These are phyloP conservation scores for Takifugu rubripes DNA, from an alignment of 2,797 vertebrate genomes.

Conservation along the genomic window DNA sequence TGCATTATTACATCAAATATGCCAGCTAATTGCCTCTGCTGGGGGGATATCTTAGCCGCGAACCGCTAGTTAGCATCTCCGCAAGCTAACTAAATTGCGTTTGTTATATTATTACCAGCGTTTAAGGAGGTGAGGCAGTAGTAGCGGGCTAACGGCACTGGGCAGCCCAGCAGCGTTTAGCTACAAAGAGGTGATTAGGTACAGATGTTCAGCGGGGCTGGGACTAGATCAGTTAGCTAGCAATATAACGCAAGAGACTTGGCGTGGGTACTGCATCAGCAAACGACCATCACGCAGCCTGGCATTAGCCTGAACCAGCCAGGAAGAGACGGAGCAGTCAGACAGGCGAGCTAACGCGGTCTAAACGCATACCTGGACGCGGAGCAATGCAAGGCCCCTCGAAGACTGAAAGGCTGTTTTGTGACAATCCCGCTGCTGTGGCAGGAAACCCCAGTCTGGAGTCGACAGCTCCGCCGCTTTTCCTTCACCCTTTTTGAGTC, in stretches of 20 bases:
- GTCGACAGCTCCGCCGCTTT: constrained; percentile 74
- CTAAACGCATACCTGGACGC: constrained; percentile 68
- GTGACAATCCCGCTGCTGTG: constrained; percentile 74
- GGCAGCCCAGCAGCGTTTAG: constrained; percentile 49
- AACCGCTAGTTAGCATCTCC: constrained; percentile 36
- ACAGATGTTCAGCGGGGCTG: constrained; percentile 64
- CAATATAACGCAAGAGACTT: constrained; percentile 35
- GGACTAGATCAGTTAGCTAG: constrained; percentile 55
- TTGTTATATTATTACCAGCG: constrained; percentile 13
- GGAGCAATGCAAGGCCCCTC: constrained; percentile 67
- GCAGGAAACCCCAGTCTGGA: constrained; percentile 78
- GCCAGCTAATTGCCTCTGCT: constrained; percentile 36
- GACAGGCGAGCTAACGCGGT: constrained; percentile 55
- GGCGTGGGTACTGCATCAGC: constrained; percentile 40
- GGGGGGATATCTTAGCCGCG: constrained; percentile 35
- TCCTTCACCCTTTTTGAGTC: constrained; percentile 58
- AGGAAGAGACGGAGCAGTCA: constrained; percentile 29
- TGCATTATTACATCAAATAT: constrained; percentile 41
- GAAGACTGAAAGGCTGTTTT: constrained; percentile 65
- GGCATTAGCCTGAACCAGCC: constrained; percentile 38
- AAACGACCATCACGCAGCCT: constrained; percentile 39
- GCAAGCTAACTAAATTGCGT: constrained; percentile 39
- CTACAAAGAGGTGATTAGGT: constrained; percentile 67
- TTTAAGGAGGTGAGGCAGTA: constrained; percentile 7
- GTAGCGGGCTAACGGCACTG: constrained; percentile 40